Evolutionary conservation across 2,797 vertebrate species (phyloP).

Genomic region (Loris lydekkerianus): DNA sequence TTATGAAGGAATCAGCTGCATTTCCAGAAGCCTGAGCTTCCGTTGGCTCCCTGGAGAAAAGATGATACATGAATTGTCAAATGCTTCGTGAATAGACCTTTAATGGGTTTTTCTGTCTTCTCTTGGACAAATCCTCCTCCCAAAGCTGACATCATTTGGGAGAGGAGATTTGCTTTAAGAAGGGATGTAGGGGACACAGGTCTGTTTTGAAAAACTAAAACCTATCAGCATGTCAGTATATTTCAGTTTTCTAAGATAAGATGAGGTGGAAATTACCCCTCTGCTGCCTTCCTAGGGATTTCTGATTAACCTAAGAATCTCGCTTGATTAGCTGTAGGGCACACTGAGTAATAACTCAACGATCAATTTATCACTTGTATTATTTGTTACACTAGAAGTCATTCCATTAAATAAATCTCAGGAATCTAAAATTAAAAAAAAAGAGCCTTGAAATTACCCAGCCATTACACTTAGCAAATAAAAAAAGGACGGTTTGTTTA

Average conservation of each 20-base stretch:
- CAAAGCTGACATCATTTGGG: neutral
- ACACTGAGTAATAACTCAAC: constrained; percentile 61
- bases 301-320: neutral
- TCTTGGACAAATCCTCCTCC: neutral
- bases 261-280: neutral
- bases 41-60: neutral
- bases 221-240: neutral
- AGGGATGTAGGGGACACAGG: neutral
- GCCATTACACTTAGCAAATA: neutral
- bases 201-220: neutral
- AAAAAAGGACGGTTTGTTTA: neutral
- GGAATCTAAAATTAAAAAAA: constrained; percentile 61
- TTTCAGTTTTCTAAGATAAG: neutral
- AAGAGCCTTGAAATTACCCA: neutral
- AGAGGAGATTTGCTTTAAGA: neutral
- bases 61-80: neutral
- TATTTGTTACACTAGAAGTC: constrained; percentile 65
- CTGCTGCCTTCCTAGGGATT: neutral
- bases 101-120: neutral
- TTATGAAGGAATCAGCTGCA: neutral
- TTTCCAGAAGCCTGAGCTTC: neutral
- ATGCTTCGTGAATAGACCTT: neutral
- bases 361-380: constrained; percentile 64
- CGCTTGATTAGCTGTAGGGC: neutral
- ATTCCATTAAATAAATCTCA: constrained; percentile 70